Evolutionary conservation across 2,113 vertebrate genomes (phyloP).

Genomic region (Phalacrocorax brasilianus): DNA sequence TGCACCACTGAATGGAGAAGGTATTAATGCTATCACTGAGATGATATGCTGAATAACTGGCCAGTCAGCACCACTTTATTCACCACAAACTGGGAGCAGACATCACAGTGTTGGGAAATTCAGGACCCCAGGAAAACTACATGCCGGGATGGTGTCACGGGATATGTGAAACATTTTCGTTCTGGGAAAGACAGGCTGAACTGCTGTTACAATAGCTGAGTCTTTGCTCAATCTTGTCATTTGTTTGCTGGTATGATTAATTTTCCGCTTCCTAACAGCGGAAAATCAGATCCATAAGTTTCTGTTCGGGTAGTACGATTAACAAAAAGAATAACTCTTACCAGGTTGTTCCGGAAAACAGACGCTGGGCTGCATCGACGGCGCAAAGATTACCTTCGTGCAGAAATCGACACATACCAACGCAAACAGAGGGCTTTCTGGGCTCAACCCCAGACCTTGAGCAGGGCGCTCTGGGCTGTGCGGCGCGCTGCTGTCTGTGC

Average conservation of each 20-base stretch:
- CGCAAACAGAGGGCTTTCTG: accelerated
- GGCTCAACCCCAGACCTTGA: neutral
- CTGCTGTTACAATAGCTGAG: neutral
- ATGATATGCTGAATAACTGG: neutral
- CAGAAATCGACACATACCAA: neutral
- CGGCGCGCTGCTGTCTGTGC: neutral
- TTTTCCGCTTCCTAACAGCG: neutral
- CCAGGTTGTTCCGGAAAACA: neutral
- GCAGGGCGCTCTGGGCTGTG: neutral
- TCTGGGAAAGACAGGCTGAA: neutral
- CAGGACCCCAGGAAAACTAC: neutral
- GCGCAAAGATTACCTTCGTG: neutral
- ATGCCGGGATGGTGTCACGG: neutral
- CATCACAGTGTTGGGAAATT: neutral
- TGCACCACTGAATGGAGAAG: accelerated
- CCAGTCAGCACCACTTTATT: neutral
- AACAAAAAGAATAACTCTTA: neutral
- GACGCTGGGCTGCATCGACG: accelerated
- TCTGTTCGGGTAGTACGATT: neutral
- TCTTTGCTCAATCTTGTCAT: neutral
- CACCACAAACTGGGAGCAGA: neutral
- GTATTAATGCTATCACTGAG: neutral
- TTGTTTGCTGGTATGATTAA: neutral
- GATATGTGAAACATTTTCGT: neutral
- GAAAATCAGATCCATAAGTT: neutral